Base-by-base conservation (phyloP, 2,888 invertebrate genomes). In the Isotomurus palustris region DNA sequence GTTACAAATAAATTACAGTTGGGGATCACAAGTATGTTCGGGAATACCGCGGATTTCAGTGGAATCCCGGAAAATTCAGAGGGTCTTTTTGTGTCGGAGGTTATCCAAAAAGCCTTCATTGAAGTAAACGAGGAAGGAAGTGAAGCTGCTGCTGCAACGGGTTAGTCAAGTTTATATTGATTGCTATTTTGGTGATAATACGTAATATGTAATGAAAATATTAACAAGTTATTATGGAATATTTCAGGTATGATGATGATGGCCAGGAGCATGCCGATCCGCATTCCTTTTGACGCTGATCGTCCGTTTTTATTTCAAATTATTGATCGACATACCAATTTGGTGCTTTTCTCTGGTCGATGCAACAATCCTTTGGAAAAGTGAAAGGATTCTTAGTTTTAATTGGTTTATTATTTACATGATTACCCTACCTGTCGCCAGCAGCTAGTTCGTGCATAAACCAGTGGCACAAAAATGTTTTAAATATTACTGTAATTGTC, bases 111-210 rank as follows among this genome's bases (percentile, higher is more conserved):
- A 74, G 86, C 90, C 0, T 88, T 86, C 71, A 85, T 92, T 70
- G 87, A 88, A 72, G 87, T 92, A 0, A 87, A 89, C 74, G 92
- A 92, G 73, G 87, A 90, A 72, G 92, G 92, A 0, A 86, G 88
- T 1, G 91, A 90, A 73, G 87, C 88, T 1, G 85, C 90, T 35
- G 88, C 90, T 2, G 89, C 87, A n/a, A 88, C 89, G 50, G 87
- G 89, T 88, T 76, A 80, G 81, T 35, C 21, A 21, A 38, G 29
- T 27, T 27, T 24, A 49, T 19, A 25, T 41, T 29, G 41, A 40
- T 27, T 22, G 21, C 6, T 22, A 22, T 22, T 8, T 43, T 5
- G 4, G 6, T 19, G 24, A 5, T 8, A 6, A 14, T 43, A n/a
- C n/a, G n/a, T 10, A 32, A 8, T 32, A 32, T 10, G 27, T 47